Evolutionary conservation across 2,888 invertebrate species (phyloP), one percentile per base, ranked within the genome.

Genomic region (Bursaphelenchus okinawaensis): DNA sequence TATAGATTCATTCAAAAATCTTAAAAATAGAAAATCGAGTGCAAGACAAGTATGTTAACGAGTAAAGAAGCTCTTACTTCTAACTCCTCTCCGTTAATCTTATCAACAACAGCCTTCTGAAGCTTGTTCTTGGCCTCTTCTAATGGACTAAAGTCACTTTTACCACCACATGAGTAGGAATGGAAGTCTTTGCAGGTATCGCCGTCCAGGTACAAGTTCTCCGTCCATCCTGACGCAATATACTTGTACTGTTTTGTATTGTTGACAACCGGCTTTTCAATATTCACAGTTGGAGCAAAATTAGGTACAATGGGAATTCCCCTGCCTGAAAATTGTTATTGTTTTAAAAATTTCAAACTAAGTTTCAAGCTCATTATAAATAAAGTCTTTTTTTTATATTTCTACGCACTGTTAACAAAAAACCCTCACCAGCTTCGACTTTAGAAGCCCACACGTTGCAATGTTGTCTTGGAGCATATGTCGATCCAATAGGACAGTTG

Each of bases 391-490:
- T n/a, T n/a, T n/a, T n/a, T n/a, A n/a, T n/a, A n/a, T n/a, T n/a
- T n/a, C n/a, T n/a, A n/a, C n/a, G n/a, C n/a, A n/a, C n/a, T n/a
- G n/a, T n/a, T n/a, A n/a, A n/a, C n/a, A n/a, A n/a, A n/a, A 40
- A 4, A n/a, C n/a, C 2, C 6, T n/a, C n/a, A 40, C 40, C 40
- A 12, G 40, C 16, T n/a, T 59, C 52, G 3, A 70, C 69, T n/a
- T 65, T 68, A 19, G 69, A 70, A 16, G 69, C 62, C 78, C 78
- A 78, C 23, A 78, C 78, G 27, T 72, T 54, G 63, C 78, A 78
- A 61, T 72, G 74, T n/a, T 16, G 7, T 40, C 9, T 50, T 9
- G 76, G 76, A 2, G 75, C 69, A 55, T 72, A 74, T 1, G n/a
- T 22, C 0, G 74, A 71, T 55, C 70, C 70, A 12, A 64, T 63